These are phyloP conservation scores for Anhinga rufa DNA, from an alignment of 2,113 vertebrate species.

Conservation along the genomic window DNA sequence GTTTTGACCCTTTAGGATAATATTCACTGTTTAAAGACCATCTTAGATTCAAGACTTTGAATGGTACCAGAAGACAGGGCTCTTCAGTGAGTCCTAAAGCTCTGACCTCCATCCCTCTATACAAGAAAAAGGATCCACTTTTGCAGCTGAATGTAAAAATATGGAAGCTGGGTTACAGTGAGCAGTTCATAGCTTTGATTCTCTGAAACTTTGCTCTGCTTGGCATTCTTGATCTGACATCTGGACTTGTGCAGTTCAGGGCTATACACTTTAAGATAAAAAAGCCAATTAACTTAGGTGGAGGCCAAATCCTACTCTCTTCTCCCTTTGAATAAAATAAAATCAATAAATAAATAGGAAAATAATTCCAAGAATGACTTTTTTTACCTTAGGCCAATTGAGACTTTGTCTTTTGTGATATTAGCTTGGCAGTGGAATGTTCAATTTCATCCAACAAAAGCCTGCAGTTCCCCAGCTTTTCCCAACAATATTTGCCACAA, in stretches of 20 bases:
- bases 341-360: slow-evolving; percentile 1
- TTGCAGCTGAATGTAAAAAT: not conserved
- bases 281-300: not conserved
- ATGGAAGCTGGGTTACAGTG: not conserved
- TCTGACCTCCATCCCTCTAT: not conserved
- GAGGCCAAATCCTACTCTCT: not conserved
- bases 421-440: not conserved
- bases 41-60: not conserved
- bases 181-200: not conserved
- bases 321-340: not conserved
- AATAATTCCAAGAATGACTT: not conserved
- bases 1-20: not conserved
- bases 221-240: not conserved
- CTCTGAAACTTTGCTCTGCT: not conserved
- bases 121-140: not conserved
- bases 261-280: not conserved
- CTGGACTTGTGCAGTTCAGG: not conserved
- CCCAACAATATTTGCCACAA: not conserved
- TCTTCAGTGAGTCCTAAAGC: not conserved
- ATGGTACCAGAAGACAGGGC: not conserved
- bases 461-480: not conserved
- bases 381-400: not conserved
- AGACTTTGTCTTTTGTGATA: not conserved
- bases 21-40: not conserved
- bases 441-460: not conserved